Percentiles rank a stretch among this genome's conserved stretches.
Evolutionary conservation across 2,113 vertebrate genomes (phyloP).

Genomic region (Centropristis striata): DNA sequence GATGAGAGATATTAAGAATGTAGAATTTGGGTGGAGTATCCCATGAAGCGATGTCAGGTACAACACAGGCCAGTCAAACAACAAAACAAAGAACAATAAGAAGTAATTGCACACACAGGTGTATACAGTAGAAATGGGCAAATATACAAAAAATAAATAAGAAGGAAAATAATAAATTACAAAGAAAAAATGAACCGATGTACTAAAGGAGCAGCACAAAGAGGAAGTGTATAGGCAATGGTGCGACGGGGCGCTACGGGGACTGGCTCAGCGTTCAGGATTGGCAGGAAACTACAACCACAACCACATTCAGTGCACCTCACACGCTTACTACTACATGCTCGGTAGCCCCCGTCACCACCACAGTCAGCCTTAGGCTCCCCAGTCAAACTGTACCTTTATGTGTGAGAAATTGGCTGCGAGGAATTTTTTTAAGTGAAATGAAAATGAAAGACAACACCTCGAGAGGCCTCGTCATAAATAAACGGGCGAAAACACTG

Average conservation of each 20-base stretch:
- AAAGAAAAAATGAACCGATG: constrained; percentile 65
- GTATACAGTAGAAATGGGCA: constrained; percentile 86
- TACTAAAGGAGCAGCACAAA: constrained; percentile 67
- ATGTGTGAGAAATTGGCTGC: constrained; percentile 37
- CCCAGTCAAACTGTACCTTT: constrained; percentile 70
- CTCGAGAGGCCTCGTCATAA: constrained; percentile 26
- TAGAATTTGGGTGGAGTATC: constrained; percentile 7
- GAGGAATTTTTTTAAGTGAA: constrained; percentile 25
- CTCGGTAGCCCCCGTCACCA: constrained; percentile 70
- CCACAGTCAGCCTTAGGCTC: constrained; percentile 55
- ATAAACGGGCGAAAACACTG: constrained; percentile 46
- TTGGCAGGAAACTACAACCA: constrained; percentile 87
- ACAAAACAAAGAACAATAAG: constrained; percentile 39
- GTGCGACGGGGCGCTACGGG: constrained; percentile 66
- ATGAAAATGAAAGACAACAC: constrained; percentile 19
- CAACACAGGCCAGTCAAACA: constrained; percentile 40
- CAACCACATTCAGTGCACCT: constrained; percentile 81
- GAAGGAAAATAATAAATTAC: constrained; percentile 75
- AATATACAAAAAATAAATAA: constrained; percentile 83
- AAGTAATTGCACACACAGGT: constrained; percentile 83
- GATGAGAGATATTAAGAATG: constrained; percentile 12
- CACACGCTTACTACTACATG: constrained; percentile 69
- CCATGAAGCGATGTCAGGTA: constrained; percentile 28
- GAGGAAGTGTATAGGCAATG: constrained; percentile 56
- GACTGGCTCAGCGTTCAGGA: constrained; percentile 89